These are phyloP conservation scores for Chydorus sphaericus DNA, from an alignment of 2,888 invertebrate genomes.

Conservation along the genomic window DNA sequence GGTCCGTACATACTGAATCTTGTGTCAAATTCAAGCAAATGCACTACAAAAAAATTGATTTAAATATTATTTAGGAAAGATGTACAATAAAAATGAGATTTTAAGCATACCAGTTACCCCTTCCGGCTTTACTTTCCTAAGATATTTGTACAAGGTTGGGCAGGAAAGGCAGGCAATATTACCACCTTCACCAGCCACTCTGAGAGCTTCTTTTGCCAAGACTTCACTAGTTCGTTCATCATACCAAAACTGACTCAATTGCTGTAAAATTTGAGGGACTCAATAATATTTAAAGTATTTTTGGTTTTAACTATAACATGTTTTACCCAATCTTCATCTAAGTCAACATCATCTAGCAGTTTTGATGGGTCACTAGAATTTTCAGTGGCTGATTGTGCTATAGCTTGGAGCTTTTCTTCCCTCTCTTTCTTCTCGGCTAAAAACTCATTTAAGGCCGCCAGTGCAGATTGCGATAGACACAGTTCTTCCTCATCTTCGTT, in stretches of 20 bases:
- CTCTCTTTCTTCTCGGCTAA: constrained; percentile 50
- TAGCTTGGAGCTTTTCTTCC: constrained; percentile 29
- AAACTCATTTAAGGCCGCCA: constrained; percentile 61
- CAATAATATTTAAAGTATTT: background rate
- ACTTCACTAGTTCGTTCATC: constrained; percentile 56
- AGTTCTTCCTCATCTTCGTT: constrained; percentile 42
- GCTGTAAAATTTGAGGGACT: constrained; percentile 40
- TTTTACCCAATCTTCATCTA: constrained; percentile 71
- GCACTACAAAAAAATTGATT: constrained; percentile 39
- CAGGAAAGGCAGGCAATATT: constrained; percentile 73
- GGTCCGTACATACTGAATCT: constrained; percentile 62
- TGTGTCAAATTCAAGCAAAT: constrained; percentile 67
- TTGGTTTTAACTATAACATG: constrained; percentile 12
- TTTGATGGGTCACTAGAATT: constrained; percentile 18
- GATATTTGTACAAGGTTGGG: constrained; percentile 59
- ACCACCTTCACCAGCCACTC: constrained; percentile 35
- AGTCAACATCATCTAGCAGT: constrained; percentile 34
- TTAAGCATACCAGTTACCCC: constrained; percentile 2
- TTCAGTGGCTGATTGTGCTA: background rate
- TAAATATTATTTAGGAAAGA: constrained; percentile 8
- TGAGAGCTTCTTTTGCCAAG: constrained; percentile 51
- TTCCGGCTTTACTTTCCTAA: constrained; percentile 23
- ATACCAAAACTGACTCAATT: constrained; percentile 98
- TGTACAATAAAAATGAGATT: constrained; percentile 2
- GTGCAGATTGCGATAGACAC: constrained; percentile 50